Base-by-base conservation (phyloP, 2,888 invertebrate genomes). In the Limnephilus auricula region DNA sequence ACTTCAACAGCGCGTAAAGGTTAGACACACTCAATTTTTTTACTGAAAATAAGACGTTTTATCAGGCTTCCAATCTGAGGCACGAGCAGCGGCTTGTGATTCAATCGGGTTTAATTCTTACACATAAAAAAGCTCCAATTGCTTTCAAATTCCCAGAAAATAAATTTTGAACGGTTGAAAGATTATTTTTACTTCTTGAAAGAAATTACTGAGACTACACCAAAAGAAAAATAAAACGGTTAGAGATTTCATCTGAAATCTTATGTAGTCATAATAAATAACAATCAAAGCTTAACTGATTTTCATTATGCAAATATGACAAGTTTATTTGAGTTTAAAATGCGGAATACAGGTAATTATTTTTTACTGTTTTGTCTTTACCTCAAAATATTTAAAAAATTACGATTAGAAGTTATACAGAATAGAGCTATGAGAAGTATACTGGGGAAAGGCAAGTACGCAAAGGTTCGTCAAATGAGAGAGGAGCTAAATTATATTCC, bases 81-180 rank as follows among this genome's bases (percentile, higher is more conserved):
- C 25, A n/a, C 25, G 6, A n/a, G n/a, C 25, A 25, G 9, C 65
- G 65, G 5, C 65, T 65, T 65, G 65, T 65, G 65, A 65, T 65
- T 25, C 65, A 25, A 65, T 65, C 6, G 65, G 65, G 65, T 65
- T 25, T 25, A 65, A 65, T 65, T n/a, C 65, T 65, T 9, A 18
- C 9, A 65, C 65, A 65, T 65, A 65, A 82, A 82, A n/a, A 34
- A 82, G 32, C 82, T 82, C 82, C 82, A 32, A 34, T n/a, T 82
- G 82, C 31, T 82, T 82, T 82, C 32, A 25, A 32, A 82, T 82
- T 82, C 34, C 9, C 25, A 82, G 32, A 34, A 82, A 65, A 65
- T 65, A 65, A 65, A 65, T 65, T 25, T 65, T 65, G 65, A 65
- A 65, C 65, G 65, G n/a, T 25, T 25, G 65, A 65, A 65, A n/a